Conservation (phyloP, 2,797 vertebrate genomes). For the Sylvia borin region DNA sequence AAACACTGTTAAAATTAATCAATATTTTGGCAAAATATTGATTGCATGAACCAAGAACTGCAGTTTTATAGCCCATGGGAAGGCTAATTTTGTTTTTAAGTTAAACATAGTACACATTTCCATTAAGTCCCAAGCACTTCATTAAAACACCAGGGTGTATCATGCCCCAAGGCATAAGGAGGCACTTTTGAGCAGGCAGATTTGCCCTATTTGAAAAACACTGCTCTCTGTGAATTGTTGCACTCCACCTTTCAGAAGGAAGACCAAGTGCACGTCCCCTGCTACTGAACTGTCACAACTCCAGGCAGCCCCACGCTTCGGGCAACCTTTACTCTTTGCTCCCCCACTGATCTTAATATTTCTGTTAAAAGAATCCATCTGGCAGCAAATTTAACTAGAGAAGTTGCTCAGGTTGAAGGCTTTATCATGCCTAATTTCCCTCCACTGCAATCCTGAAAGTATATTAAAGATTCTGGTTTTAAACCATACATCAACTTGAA, state of each 20-base stretch:
- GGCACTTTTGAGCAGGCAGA: background rate
- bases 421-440: background rate
- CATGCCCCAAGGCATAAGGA: background rate
- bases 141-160: background rate
- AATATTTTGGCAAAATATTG: background rate
- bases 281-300: background rate
- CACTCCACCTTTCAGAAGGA: background rate
- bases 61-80: background rate
- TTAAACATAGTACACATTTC: background rate
- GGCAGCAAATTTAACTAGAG: background rate
- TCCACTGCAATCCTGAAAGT: background rate
- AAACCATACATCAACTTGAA: background rate
- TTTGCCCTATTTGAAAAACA: background rate
- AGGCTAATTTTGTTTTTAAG: background rate
- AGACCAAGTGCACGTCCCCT: fast-evolving
- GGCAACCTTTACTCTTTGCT: background rate
- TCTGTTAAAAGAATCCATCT: background rate
- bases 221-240: background rate
- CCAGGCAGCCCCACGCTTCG: background rate
- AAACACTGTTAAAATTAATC: background rate
- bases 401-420: background rate
- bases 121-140: background rate
- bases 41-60: background rate
- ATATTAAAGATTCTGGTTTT: background rate
- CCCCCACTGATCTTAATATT: background rate